Percentiles rank a stretch among this genome's conserved stretches.
Evolutionary conservation across 2,888 invertebrate genomes (phyloP).

Genomic region (Lepidocyrtoides sp.): DNA sequence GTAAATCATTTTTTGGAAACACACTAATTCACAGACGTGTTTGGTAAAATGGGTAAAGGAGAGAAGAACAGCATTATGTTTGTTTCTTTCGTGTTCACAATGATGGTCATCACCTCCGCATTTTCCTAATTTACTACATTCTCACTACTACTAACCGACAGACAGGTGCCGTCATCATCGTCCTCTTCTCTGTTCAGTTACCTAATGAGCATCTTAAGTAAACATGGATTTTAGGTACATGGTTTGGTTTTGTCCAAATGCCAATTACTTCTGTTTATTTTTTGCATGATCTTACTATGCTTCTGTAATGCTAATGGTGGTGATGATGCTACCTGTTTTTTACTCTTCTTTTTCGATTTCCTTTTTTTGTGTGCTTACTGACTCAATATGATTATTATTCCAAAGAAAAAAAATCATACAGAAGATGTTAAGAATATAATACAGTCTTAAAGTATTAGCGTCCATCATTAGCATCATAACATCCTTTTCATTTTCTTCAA

Average conservation of each 20-base stretch:
- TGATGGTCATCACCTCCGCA: background rate
- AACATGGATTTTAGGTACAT: too few relatives aligned
- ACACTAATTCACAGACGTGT: too few relatives aligned
- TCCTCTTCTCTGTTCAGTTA: background rate
- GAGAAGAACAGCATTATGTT: background rate
- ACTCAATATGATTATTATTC: background rate
- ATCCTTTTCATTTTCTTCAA: background rate
- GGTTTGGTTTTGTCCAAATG: background rate
- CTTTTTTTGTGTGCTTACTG: background rate
- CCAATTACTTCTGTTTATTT: background rate
- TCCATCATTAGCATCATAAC: background rate
- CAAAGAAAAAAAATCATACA: background rate
- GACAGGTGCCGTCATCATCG: background rate
- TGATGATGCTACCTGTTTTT: slow-evolving; percentile 4
- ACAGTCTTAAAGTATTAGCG: background rate
- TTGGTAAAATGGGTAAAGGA: background rate
- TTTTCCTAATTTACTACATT: background rate
- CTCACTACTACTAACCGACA: background rate
- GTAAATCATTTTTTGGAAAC: too few relatives aligned
- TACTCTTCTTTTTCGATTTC: background rate
- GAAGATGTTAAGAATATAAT: background rate
- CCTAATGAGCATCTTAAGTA: slow-evolving; percentile 30
- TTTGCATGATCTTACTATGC: background rate
- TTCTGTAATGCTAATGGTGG: background rate
- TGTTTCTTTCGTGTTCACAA: too few relatives aligned